These are phyloP conservation scores for Chrosomus eos DNA, from an alignment of 2,797 vertebrate genomes.

Conservation along the genomic window DNA sequence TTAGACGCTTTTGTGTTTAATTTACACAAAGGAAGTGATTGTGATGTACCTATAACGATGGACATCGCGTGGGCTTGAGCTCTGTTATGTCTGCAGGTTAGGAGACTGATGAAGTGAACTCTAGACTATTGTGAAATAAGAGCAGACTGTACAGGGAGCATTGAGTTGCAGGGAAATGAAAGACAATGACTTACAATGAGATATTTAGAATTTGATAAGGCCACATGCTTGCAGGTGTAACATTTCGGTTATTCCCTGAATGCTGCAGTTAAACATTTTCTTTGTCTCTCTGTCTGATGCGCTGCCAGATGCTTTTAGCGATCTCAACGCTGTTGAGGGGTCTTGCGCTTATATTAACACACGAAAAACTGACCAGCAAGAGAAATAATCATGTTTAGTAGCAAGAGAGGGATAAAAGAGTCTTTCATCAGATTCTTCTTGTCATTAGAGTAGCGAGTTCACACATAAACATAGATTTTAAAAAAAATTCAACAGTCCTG, in stretches of 20 bases:
- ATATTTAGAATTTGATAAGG: constrained; percentile 24
- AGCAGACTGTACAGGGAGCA: constrained; percentile 37
- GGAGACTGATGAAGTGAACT: constrained; percentile 27
- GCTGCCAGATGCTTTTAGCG: constrained; percentile 39
- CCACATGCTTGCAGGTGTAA: background rate
- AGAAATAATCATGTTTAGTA: background rate
- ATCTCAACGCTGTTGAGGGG: constrained; percentile 25
- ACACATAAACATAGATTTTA: background rate
- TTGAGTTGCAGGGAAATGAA: constrained; percentile 27
- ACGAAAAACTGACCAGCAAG: constrained; percentile 2
- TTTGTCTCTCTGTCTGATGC: constrained; percentile 37
- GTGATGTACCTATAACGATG: constrained; percentile 22
- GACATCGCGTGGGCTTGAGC: background rate
- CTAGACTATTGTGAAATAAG: constrained; percentile 48
- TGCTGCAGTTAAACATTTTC: constrained; percentile 5
- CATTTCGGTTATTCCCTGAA: constrained; percentile 17
- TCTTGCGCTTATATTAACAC: background rate
- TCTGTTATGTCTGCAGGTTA: background rate
- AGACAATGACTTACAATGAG: constrained; percentile 27
- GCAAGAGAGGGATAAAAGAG: background rate
- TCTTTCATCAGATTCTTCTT: constrained; percentile 17
- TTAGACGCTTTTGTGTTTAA: background rate
- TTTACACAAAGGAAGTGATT: background rate
- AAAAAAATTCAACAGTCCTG: background rate
- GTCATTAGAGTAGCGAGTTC: background rate